Base-by-base conservation (phyloP, 2,888 invertebrate species). In the Drosophila greeni region DNA sequence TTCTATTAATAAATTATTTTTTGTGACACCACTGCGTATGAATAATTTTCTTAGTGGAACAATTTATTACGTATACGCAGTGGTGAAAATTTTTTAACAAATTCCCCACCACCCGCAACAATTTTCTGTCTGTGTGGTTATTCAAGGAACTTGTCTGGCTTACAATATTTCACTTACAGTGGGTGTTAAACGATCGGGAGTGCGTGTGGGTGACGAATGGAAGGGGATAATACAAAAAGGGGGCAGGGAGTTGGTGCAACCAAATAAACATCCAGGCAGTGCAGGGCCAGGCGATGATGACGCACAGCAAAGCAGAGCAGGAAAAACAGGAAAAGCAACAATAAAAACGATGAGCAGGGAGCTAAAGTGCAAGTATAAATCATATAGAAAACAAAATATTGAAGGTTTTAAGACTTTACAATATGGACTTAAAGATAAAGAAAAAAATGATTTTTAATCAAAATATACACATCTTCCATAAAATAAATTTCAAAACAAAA, bases 141-240 rank as follows among this genome's bases (percentile, higher is more conserved):
- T 64, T 49, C 34, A 52, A 58, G 60, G 16, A 67, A 62, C 52
- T 67, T 36, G 45, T 51, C 36, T 52, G 49, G 47, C n/a, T 40
- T 51, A 31, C 43, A 36, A 47, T 45, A 45, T 51, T 53, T 40
- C 36, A 49, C 66, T 64, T 62, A 36, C 61, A 51, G 39, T 55
- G 59, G 34, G 51, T 40, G 51, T 61, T 53, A 45, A 36, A 65
- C 61, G 76, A 60, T 45, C 62, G 34, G 49, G 39, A 56, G 52
- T 49, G 59, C 29, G 58, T 70, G 58, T 66, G 61, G 47, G 45
- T 55, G 62, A 36, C 45, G 49, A 45, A 45, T 49, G 58, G 24
- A 33, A 14, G 53, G 20, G 29, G 14, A 29, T 7, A 43, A 11
- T 11, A 26, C 33, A 9, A 29, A 18, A 23, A 3, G 20, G 56